Evolutionary conservation across 2,113 vertebrate species (phyloP), one percentile per base, ranked within the genome.

Genomic region (Paracanthobrama guichenoti): DNA sequence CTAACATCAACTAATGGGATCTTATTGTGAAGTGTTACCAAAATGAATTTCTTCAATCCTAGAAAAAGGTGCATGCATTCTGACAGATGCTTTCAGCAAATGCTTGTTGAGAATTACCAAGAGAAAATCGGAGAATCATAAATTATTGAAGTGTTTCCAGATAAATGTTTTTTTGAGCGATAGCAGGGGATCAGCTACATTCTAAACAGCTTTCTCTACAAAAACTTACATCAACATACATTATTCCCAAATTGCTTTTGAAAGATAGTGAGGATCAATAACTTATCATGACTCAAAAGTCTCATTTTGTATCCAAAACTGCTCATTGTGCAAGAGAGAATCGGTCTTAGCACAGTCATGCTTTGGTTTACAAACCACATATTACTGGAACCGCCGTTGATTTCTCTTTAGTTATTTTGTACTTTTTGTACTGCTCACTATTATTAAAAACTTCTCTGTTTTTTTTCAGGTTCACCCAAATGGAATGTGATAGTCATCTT

Each of bases 401-500:
- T 73, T 57, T 74, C 20, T 73, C 35, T 73, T 53, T 4, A 50
- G 20, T 82, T 42, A 24, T 62, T n/a, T 6, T 31, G 6, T 31
- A 48, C n/a, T 35, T 46, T 55, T 35, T 39, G 22, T 26, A 20
- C 12, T 18, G 31, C 6, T 59, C 12, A n/a, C 35, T 48, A 31
- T 66, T 66, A n/a, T 53, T 80, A n/a, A 59, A 46, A 48, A 20
- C 14, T 3, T 60, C 79, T 90, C 67, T 57, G 12, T 79, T 57
- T 73, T 53, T 66, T 88, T 79, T 20, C 94, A 99, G 98, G 66
- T 93, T 95, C 85, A 92, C 94, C 1, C 96, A 95, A 89, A 81
- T 96, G 93, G 96, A 97, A 44, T 84, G 95, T 0, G 97, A 98
- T 44, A 73, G 92, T 72, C 97, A 99, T 88, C 95, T 99, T 0